Base-by-base conservation (phyloP, 1,140 invertebrate genomes). In the Papilio xuthus region DNA sequence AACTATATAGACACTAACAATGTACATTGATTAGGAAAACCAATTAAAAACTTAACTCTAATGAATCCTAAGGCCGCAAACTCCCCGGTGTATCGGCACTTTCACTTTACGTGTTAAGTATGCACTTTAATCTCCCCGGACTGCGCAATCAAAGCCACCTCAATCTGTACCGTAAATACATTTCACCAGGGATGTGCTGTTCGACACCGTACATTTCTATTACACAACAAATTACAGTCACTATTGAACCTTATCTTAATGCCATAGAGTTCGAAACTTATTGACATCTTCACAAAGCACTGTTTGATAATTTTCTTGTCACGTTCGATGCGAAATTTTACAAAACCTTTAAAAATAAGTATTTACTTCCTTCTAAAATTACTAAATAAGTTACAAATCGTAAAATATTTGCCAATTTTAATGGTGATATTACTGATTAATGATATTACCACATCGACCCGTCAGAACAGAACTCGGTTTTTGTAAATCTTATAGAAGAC, bases 71-170 rank as follows among this genome's bases (percentile, higher is more conserved):
- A 60, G 2, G 9, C 20, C 26, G 13, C 23, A 67, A 67, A 28
- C 26, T 28, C 60, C 18, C 20, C 2, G 6, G 26, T 67, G 26
- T 67, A 67, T 28, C 12, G 26, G 7, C 26, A 13, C 60, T 18
- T 67, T 67, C 60, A 28, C 60, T 67, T 28, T 28, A 32, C 60
- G 23, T 15, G 23, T 67, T 28, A 67, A 67, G 60, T 67, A 67
- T 67, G 60, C 60, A 67, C 26, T 67, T 67, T 67, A 67, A 67
- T 67, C 23, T 67, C 60, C 60, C 26, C 60, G 26, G 60, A 67
- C 26, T 67, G 60, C 60, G 60, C 60, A 67, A 67, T 67, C 60
- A 67, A 67, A 67, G 60, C 60, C 60, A 28, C 60, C 23, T 67
- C 12, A 15, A 67, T 32, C 60, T 67, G 60, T 26, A 67, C 60